Conservation (phyloP, 2,888 invertebrate genomes). For the Apomyelois bistriatella region DNA sequence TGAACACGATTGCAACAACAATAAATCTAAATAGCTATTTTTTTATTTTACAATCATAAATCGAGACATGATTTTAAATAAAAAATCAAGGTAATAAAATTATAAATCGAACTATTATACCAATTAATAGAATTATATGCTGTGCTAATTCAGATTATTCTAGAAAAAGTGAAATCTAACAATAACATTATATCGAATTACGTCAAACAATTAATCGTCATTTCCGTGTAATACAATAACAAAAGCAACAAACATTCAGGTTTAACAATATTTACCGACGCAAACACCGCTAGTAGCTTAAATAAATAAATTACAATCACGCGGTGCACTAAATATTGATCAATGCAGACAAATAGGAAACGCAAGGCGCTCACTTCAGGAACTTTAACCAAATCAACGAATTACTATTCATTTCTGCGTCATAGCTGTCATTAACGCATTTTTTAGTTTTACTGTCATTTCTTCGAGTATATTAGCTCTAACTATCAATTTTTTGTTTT, state of each 20-base stretch:
- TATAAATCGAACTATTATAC: neutral
- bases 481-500: constrained; percentile 82
- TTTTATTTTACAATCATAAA: constrained; percentile 5
- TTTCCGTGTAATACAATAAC: constrained; percentile 1
- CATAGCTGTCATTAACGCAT: constrained; percentile 83
- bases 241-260: neutral
- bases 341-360: constrained; percentile 25
- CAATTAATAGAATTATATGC: neutral
- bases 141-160: constrained; percentile 7
- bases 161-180: constrained; percentile 1
- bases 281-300: neutral
- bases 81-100: neutral
- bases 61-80: neutral
- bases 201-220: neutral
- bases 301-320: constrained; percentile 2
- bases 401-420: constrained; percentile 69
- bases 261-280: neutral
- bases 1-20: constrained; percentile 1
- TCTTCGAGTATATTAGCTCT: constrained; percentile 84
- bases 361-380: constrained; percentile 31
- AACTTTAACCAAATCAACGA: neutral
- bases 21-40: constrained; percentile 8
- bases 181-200: neutral
- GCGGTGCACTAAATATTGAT: neutral
- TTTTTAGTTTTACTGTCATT: constrained; percentile 82